Conservation (phyloP, 2,888 invertebrate species). For the Scaptodrosophila latifasciaeformis region DNA sequence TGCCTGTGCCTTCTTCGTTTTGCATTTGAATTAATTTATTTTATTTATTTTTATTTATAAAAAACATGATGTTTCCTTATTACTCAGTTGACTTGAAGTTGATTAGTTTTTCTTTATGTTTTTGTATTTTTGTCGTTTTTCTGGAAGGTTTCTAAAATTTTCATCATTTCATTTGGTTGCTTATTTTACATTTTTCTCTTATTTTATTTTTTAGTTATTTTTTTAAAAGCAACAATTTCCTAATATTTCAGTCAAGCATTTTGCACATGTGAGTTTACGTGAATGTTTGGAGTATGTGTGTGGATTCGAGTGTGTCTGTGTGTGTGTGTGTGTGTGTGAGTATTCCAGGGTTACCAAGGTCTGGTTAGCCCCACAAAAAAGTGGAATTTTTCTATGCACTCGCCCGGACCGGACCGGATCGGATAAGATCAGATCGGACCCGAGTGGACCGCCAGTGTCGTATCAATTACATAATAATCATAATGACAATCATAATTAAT, state of each 20-base stretch:
- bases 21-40: constrained; percentile 36
- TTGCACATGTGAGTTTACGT: constrained; percentile 38
- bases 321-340: constrained; percentile 1
- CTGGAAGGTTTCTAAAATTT: too few relatives aligned
- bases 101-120: too few relatives aligned
- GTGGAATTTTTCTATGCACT: too few relatives aligned
- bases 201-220: constrained; percentile 10
- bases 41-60: constrained; percentile 27
- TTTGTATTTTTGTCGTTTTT: too few relatives aligned
- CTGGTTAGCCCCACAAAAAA: too few relatives aligned
- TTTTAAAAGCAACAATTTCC: constrained; percentile 40
- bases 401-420: too few relatives aligned
- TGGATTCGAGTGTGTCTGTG: neutral
- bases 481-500: constrained; percentile 24
- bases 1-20: constrained; percentile 23
- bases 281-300: constrained; percentile 6
- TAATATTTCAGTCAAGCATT: constrained; percentile 55
- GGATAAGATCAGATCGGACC: too few relatives aligned
- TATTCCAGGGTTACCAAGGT: too few relatives aligned
- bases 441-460: too few relatives aligned
- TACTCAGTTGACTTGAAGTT: too few relatives aligned
- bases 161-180: too few relatives aligned
- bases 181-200: too few relatives aligned
- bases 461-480: constrained; percentile 46
- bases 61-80: constrained; percentile 22